Percentiles rank a stretch among this genome's conserved stretches.
These are phyloP conservation scores for Mesodorylaimus sp. DNA, from an alignment of 2,888 invertebrate species.

Conservation along the genomic window DNA sequence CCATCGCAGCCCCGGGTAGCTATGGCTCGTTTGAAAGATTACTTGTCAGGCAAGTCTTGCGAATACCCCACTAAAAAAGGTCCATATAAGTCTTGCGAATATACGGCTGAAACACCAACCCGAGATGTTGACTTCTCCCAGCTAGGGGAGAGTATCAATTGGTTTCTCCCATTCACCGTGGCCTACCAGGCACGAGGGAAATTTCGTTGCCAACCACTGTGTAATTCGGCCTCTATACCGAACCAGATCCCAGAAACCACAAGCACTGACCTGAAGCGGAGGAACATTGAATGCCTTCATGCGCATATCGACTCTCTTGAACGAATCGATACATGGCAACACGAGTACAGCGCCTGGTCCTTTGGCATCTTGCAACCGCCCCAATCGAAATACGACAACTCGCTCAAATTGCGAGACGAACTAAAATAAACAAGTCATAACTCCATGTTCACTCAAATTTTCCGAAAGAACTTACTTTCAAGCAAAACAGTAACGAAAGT, in stretches of 20 bases:
- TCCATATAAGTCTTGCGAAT: background rate
- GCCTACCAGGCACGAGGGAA: no score
- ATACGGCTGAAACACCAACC: background rate
- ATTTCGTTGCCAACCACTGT: no score
- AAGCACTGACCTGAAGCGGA: constrained; percentile 31
- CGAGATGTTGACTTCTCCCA: no score
- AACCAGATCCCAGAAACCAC: background rate
- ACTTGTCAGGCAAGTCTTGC: background rate
- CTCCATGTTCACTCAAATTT: background rate
- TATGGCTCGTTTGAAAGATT: background rate
- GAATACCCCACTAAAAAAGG: no score
- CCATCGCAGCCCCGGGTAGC: no score
- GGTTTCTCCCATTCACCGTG: no score
- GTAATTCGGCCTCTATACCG: background rate
- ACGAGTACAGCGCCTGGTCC: constrained; percentile 32
- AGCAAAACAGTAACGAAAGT: constrained; percentile 21
- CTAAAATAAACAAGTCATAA: constrained; percentile 14
- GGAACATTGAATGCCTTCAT: constrained; percentile 36
- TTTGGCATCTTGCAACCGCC: constrained; percentile 19
- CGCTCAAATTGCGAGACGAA: constrained; percentile 22
- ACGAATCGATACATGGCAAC: constrained; percentile 33
- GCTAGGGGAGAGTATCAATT: no score
- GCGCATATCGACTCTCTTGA: constrained; percentile 31
- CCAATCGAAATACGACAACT: constrained; percentile 26
- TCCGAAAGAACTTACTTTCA: constrained; percentile 17